Conservation (phyloP, 2,113 vertebrate genomes). For the Antigone vipio region DNA sequence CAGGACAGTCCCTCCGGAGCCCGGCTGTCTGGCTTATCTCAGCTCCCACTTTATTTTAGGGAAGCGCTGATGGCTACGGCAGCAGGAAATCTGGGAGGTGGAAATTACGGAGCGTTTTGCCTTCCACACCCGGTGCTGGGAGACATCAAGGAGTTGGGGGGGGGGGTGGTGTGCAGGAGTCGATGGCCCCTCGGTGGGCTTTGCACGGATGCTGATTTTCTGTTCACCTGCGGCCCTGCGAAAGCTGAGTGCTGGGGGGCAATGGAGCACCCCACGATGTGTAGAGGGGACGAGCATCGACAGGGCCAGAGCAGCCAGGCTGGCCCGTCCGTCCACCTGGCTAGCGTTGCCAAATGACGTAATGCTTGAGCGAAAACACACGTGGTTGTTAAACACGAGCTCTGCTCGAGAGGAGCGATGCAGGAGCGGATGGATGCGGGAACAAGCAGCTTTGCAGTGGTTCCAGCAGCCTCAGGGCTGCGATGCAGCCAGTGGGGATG, state of each 20-base stretch:
- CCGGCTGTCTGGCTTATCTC: background rate
- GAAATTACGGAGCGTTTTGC: background rate
- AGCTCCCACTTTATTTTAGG: background rate
- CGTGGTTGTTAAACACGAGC: background rate
- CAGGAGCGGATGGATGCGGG: background rate
- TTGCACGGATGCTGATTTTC: background rate
- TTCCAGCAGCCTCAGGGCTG: background rate
- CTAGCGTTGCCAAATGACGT: background rate
- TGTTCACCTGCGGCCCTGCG: background rate
- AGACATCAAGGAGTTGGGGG: background rate
- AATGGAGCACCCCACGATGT: fast-evolving
- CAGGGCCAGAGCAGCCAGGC: background rate
- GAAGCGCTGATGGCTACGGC: background rate
- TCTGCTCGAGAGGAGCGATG: background rate
- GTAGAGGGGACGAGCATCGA: background rate
- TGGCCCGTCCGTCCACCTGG: background rate
- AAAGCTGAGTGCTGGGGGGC: background rate
- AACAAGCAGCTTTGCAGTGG: background rate
- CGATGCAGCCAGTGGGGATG: background rate
- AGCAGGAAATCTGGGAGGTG: background rate
- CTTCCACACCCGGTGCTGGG: background rate
- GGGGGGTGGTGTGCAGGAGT: background rate
- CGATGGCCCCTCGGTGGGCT: background rate
- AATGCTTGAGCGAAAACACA: background rate
- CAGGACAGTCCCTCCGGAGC: background rate